Evolutionary conservation across 2,888 invertebrate genomes (phyloP), one percentile per base, ranked within the genome.

Genomic region (Pterostichus madidus): DNA sequence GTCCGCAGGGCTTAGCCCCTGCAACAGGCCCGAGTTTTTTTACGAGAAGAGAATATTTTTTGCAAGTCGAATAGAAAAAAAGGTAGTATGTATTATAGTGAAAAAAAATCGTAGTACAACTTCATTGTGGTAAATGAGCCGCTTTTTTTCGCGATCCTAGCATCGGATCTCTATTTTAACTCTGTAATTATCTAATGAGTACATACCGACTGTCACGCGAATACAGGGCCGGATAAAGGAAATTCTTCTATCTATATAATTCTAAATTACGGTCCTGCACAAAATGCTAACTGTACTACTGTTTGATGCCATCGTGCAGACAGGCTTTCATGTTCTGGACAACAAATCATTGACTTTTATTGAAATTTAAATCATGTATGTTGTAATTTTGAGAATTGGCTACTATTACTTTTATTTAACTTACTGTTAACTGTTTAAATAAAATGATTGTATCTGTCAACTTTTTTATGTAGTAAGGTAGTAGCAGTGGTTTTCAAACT

Each of bases 11-110:
- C 44, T 44, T 68, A n/a, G 10, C 10, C 68, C 68, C 68, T 17
- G 68, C 73, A 49, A 73, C 49, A 75, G 75, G 75, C 75, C 52
- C 75, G 75, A 75, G 75, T 75, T 75, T 75, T 73, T 59, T 75
- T 75, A 75, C 52, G 75, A 75, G 32, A 46, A 75, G 75, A 75
- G 75, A 75, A 49, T 75, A 75, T 75, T 75, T 75, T 75, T 75
- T 75, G 75, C 75, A 75, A 75, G 52, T 68, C 68, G 68, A 75
- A 53, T 75, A 75, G 75, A 75, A 75, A 75, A 39, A 44, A 73
- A 46, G 31, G 49, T 75, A 75, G 75, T 32, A 44, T 75, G 73
- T 73, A 73, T 73, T 73, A 75, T 75, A 75, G 53, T 49, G 31
- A 75, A 75, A 52, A 75, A 75, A 52, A 75, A 75, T 31, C 52